Percentiles rank a stretch among this genome's conserved stretches.
phyloP scores from a whole-genome alignment of 2,888 invertebrate species.

The Microchrysa polita region DNA sequence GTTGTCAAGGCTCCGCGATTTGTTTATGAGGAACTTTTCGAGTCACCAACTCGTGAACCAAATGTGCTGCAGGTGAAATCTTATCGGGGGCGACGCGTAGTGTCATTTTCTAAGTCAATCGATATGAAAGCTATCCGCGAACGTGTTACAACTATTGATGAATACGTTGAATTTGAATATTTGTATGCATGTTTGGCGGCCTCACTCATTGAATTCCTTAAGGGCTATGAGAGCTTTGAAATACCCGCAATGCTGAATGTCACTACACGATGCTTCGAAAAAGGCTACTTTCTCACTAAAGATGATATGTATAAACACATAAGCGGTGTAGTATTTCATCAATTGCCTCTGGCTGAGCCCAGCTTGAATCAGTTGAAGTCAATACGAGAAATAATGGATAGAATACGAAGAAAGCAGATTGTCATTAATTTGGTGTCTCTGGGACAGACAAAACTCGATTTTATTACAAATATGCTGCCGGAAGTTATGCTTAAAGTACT shows the following conservation, averaged over 20 bases:
- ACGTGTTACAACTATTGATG: slow-evolving; percentile 54
- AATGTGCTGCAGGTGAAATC: slow-evolving; percentile 62
- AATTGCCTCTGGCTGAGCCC: slow-evolving; percentile 58
- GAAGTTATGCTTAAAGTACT: slow-evolving; percentile 61
- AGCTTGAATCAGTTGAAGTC: slow-evolving; percentile 54
- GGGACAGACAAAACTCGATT: slow-evolving; percentile 61
- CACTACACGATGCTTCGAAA: slow-evolving; percentile 60
- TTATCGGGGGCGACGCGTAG: slow-evolving; percentile 62
- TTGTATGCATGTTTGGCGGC: slow-evolving; percentile 60
- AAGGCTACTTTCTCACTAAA: slow-evolving; percentile 61
- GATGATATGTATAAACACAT: slow-evolving; percentile 57
- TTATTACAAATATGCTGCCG: slow-evolving; percentile 60
- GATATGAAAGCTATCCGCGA: slow-evolving; percentile 59
- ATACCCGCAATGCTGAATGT: slow-evolving; percentile 59
- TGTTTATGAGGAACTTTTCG: slow-evolving; percentile 61
- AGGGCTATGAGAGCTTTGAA: slow-evolving; percentile 50
- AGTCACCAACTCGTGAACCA: slow-evolving; percentile 57
- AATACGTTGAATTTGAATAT: slow-evolving; percentile 60
- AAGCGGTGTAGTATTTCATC: slow-evolving; percentile 62
- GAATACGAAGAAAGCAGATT: slow-evolving; percentile 59
- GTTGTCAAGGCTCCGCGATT: slow-evolving; percentile 61
- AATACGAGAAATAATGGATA: slow-evolving; percentile 59
- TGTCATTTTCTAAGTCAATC: slow-evolving; percentile 61
- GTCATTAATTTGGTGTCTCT: slow-evolving; percentile 61
- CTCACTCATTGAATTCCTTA: slow-evolving; percentile 59